These are phyloP conservation scores for Columba livia DNA, from an alignment of 2,113 vertebrate species.

Conservation along the genomic window DNA sequence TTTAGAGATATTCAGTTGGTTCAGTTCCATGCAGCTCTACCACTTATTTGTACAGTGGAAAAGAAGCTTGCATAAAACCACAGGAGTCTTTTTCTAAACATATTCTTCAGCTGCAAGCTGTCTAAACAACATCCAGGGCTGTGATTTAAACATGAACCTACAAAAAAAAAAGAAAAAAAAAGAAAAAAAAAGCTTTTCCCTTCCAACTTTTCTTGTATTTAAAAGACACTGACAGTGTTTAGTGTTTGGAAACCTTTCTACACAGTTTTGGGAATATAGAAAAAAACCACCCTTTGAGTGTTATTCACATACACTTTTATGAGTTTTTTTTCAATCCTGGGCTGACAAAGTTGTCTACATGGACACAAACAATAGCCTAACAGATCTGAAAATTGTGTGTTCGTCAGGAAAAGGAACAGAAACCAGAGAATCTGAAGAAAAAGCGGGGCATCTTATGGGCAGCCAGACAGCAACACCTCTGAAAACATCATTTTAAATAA, in stretches of 20 bases:
- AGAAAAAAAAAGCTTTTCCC: background rate
- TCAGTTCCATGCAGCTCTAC: background rate
- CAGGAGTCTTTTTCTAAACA: background rate
- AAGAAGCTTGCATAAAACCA: background rate
- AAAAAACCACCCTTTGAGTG: background rate
- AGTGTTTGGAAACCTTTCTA: background rate
- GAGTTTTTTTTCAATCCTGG: background rate
- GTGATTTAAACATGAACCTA: slow-evolving; percentile 13
- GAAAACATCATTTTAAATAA: background rate
- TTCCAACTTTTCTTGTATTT: background rate
- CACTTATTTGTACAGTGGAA: background rate
- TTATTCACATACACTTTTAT: background rate
- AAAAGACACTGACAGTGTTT: background rate
- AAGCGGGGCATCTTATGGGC: background rate
- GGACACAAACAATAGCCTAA: background rate
- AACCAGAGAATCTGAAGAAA: background rate
- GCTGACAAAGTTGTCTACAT: background rate
- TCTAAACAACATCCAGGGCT: slow-evolving; percentile 38
- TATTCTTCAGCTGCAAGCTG: slow-evolving; percentile 46
- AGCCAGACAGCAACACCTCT: background rate
- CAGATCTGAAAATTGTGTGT: background rate
- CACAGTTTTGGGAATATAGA: background rate
- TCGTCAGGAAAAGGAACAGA: background rate
- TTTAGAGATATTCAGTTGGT: background rate
- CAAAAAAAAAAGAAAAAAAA: background rate